phyloP scores from a whole-genome alignment of 2,113 vertebrate genomes.

The Pithys albifrons region DNA sequence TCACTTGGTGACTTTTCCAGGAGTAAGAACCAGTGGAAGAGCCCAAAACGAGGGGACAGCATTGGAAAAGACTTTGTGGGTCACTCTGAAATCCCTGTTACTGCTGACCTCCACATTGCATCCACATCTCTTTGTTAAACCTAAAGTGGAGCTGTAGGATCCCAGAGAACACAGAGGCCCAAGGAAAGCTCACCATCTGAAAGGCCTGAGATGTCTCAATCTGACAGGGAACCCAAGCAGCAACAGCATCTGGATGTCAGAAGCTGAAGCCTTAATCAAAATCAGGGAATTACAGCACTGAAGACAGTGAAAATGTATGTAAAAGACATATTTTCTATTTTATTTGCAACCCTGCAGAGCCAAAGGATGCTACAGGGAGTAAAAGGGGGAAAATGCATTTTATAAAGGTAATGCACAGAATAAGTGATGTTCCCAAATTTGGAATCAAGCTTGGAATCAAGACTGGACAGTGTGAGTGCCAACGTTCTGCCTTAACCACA shows the following conservation, averaged over 20 bases:
- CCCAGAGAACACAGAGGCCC: neutral
- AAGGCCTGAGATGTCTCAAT: neutral
- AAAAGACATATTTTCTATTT: neutral
- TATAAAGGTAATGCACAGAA: neutral
- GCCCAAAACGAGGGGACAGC: neutral
- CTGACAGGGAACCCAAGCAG: neutral
- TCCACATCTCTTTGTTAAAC: neutral
- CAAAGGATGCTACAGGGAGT: neutral
- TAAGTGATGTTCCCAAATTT: neutral
- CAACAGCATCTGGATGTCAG: neutral
- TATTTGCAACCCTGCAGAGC: neutral
- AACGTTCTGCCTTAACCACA: neutral
- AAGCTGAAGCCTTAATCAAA: neutral
- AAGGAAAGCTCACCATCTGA: neutral
- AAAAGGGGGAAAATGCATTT: neutral
- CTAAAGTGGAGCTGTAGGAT: neutral
- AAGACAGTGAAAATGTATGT: neutral
- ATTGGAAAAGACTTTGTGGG: neutral
- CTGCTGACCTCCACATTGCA: rapidly evolving
- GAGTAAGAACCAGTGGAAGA: neutral
- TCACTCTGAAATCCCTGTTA: neutral
- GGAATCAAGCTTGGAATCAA: neutral
- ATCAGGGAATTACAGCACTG: neutral
- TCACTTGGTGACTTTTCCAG: neutral
- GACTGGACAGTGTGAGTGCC: neutral